These are phyloP conservation scores for Choristoneura fumiferana DNA, from an alignment of 1,140 invertebrate genomes.

Conservation along the genomic window DNA sequence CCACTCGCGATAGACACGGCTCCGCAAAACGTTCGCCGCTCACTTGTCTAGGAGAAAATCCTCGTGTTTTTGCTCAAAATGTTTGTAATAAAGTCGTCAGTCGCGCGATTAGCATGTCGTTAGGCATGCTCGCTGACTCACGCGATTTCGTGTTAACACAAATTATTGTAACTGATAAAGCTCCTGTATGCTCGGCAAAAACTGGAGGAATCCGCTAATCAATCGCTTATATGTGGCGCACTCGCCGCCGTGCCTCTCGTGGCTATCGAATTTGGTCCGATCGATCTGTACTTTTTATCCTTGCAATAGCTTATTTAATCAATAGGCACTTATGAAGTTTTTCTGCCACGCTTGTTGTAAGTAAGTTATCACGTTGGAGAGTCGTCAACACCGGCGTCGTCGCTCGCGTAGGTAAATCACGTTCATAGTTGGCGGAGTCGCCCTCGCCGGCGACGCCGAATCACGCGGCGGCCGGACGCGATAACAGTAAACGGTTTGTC, in stretches of 20 bases:
- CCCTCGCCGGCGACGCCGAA: no score
- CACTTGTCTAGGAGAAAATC: slow-evolving; percentile 7
- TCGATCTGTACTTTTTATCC: not conserved
- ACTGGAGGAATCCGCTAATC: not conserved
- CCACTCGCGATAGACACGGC: slow-evolving; percentile 5
- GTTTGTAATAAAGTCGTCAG: slow-evolving; percentile 17
- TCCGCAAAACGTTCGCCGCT: slow-evolving; percentile 1
- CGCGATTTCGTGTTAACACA: slow-evolving; percentile 18
- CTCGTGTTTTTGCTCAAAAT: slow-evolving; percentile 6
- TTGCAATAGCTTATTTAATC: no score
- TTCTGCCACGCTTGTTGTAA: no score
- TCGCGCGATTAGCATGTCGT: slow-evolving; percentile 11
- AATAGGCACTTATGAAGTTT: no score
- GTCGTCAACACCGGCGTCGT: no score
- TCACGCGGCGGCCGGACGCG: not conserved
- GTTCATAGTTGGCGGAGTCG: no score
- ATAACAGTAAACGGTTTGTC: slow-evolving; percentile 6
- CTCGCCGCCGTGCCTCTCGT: not conserved
- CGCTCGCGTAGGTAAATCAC: no score
- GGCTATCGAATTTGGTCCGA: not conserved
- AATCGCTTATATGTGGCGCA: not conserved
- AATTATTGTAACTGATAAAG: slow-evolving; percentile 17
- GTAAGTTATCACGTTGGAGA: no score
- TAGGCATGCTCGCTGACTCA: slow-evolving; percentile 7
- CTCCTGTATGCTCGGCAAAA: slow-evolving; percentile 1